Conservation (phyloP, 2,113 vertebrate species). For the Seriola quinqueradiata region DNA sequence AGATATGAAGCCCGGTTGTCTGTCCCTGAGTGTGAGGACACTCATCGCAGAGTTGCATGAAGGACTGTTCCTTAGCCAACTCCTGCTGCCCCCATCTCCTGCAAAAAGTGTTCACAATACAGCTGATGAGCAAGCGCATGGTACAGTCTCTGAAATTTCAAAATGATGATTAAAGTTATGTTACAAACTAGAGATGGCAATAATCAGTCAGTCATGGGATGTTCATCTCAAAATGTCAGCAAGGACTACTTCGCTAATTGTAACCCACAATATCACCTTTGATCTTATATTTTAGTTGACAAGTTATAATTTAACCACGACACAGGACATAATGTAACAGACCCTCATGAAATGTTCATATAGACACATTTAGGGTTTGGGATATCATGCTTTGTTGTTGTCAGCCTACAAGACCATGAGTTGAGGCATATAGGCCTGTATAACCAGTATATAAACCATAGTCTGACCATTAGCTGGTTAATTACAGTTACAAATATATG, state of each 20-base stretch:
- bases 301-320: not conserved
- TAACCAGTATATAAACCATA: not conserved
- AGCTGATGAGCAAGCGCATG: conserved; percentile 59
- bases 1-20: conserved; percentile 82
- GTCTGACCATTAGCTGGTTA: not conserved
- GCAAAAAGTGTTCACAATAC: not conserved
- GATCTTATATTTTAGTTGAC: no score
- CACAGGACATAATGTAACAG: no score
- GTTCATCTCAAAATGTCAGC: not conserved
- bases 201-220: not conserved
- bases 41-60: conserved; percentile 94
- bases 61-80: conserved; percentile 91
- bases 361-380: no score
- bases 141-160: not conserved
- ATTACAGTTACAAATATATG: not conserved
- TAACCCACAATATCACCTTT: not conserved
- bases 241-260: not conserved
- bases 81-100: conserved; percentile 71
- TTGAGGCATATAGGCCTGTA: not conserved
- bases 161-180: not conserved
- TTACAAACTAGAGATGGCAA: not conserved
- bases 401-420: not conserved
- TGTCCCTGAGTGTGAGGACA: conserved; percentile 84
- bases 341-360: not conserved
- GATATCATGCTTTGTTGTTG: not conserved